Evolutionary conservation across 23 tunicate genomes (phyloP).

Genomic region (Halocynthia roretzi): DNA sequence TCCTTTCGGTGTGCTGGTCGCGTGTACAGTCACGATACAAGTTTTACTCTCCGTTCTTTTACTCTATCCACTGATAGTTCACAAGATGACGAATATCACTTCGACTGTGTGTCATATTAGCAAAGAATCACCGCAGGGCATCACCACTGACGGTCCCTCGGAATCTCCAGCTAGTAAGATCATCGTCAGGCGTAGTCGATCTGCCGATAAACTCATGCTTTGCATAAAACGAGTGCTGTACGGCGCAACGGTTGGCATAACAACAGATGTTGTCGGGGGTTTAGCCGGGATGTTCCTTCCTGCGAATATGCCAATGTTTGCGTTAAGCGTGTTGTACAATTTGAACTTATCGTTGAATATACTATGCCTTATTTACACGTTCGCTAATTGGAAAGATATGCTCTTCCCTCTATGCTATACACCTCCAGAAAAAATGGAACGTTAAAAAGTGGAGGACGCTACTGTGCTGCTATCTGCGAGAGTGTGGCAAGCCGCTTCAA

Average conservation of each 20-base stretch:
- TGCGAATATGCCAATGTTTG: conserved; percentile 41
- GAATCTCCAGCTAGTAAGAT: background rate
- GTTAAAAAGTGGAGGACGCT: no score
- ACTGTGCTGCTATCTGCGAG: no score
- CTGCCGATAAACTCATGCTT: conserved; percentile 26
- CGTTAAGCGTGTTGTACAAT: conserved; percentile 44
- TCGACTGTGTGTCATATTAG: background rate
- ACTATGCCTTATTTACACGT: conserved; percentile 53
- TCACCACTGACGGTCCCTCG: background rate
- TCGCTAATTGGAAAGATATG: conserved; percentile 46
- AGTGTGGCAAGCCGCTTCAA: no score
- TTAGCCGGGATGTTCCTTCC: conserved; percentile 45
- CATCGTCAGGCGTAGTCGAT: background rate
- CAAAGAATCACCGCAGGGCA: background rate
- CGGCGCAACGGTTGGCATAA: conserved; percentile 46
- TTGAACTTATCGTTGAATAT: conserved; percentile 41
- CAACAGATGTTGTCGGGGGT: conserved; percentile 57
- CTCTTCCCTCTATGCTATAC: conserved; percentile 28
- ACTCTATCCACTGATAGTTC: conserved; percentile 44
- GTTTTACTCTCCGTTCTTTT: conserved; percentile 41
- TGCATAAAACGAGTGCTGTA: conserved; percentile 54
- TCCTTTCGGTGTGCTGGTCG: conserved; percentile 44
- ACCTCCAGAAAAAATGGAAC: background rate
- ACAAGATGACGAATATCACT: conserved; percentile 3
- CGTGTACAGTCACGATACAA: conserved; percentile 54